Evolutionary conservation across 2,797 vertebrate species (phyloP), one percentile per base, ranked within the genome.

Genomic region (Sebastes paucispinis): DNA sequence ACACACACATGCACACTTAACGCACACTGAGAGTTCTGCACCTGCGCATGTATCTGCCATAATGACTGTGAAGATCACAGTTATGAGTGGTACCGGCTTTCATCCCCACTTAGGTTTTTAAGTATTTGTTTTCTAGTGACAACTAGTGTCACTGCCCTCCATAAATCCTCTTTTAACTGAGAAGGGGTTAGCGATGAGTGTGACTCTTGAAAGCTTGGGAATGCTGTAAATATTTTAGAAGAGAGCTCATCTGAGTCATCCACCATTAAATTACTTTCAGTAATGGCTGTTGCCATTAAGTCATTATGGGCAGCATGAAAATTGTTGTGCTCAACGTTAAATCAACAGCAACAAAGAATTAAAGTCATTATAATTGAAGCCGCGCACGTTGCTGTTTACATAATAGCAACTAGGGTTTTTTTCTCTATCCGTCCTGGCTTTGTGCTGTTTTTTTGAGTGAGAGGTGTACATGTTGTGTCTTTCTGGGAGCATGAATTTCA

Each of bases 241-340:
- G 88, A 88, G 88, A 91, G 87, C 87, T 93, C 91, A 90, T 90
- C 88, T 90, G 89, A 90, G 89, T 93, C 91, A 92, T 85, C 67
- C 86, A 68, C 85, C 88, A 84, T 91, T 89, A 90, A 94, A 91
- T 89, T 85, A 90, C 89, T 85, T 80, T 92, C 86, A 81, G 91
- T 91, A 94, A 93, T 91, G 78, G 84, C 80, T 89, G 84, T 82
- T 90, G 84, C 88, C 82, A 92, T 93, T 90, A 93, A 93, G 92
- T 93, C 92, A 93, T 94, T 94, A 93, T 93, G 90, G 91, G 92
- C 90, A 85, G 84, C 85, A 86, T 75, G 85, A 88, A 90, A 92
- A 92, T 88, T 83, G 86, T 89, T 88, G 89, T 77, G 77, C 85
- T 91, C 79, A 14, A 90, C 71, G 77, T 87, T 91, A 92, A 93